Conservation (phyloP, 1,140 invertebrate genomes). For the Macrobrachium rosenbergii region DNA sequence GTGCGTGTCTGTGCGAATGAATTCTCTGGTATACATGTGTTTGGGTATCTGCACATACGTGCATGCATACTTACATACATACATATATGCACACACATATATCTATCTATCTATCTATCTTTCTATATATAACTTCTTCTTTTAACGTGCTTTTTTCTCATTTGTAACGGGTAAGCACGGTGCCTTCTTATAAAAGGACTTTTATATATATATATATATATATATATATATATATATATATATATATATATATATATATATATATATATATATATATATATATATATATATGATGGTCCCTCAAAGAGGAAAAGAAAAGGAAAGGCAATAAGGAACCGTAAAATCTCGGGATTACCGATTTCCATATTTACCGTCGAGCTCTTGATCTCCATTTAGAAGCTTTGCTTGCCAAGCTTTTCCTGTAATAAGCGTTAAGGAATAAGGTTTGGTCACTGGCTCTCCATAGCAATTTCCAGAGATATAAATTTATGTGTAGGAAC, state of each 20-base stretch:
- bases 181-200: not conserved
- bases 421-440: too few species aligned
- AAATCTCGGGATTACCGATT: too few species aligned
- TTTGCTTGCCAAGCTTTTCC: too few species aligned
- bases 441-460: too few species aligned
- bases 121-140: not conserved
- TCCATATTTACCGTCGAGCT: too few species aligned
- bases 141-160: too few species aligned
- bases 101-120: not conserved
- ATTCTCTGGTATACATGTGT: not conserved
- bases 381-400: too few species aligned
- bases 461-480: too few species aligned
- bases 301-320: too few species aligned
- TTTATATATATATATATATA: slow-evolving; percentile 6
- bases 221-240: slow-evolving; percentile 3
- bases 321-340: too few species aligned
- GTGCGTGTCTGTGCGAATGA: not conserved
- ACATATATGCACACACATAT: not conserved
- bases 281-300: not conserved
- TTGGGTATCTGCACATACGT: not conserved
- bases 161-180: too few species aligned
- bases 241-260: not conserved
- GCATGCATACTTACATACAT: not conserved
- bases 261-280: not conserved
- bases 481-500: too few species aligned